phyloP scores from a whole-genome alignment of 2,113 vertebrate species.

The Heterochromis multidens region DNA sequence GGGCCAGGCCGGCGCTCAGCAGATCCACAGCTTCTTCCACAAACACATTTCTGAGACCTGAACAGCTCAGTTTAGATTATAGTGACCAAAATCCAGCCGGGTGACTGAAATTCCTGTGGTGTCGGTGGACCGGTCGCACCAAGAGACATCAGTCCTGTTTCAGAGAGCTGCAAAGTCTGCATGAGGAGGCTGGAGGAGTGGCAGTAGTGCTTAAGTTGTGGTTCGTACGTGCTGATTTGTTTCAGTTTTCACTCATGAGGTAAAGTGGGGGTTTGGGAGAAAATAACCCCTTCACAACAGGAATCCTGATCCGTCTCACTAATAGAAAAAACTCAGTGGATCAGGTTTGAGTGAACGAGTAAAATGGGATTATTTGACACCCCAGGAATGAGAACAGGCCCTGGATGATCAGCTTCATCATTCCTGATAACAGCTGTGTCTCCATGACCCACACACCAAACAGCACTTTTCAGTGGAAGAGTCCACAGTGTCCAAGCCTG shows the following conservation, averaged over 20 bases:
- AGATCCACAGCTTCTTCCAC: constrained; percentile 81
- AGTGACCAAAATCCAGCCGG: not conserved
- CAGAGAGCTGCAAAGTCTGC: not conserved
- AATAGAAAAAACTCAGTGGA: not conserved
- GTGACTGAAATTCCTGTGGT: not conserved
- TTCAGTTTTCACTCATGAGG: not conserved
- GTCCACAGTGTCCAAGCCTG: too few relatives aligned
- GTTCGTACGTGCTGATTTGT: too few relatives aligned
- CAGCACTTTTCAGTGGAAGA: not conserved
- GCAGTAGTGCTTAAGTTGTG: too few relatives aligned
- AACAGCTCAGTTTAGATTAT: not conserved
- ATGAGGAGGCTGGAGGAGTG: not conserved
- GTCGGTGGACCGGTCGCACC: accelerated
- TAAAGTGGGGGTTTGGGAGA: not conserved
- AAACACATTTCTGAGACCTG: not conserved
- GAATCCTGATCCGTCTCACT: not conserved
- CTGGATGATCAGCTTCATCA: accelerated
- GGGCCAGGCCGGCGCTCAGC: constrained; percentile 76
- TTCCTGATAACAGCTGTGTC: not conserved
- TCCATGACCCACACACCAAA: accelerated
- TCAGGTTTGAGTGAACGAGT: too few relatives aligned
- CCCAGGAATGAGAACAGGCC: not conserved
- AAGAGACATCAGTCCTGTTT: not conserved
- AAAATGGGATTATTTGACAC: not conserved
- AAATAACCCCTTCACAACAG: not conserved